A percentile compares a stretch with the other conserved stretches of the same genome.
Evolutionary conservation across 1,140 invertebrate species (phyloP).

Genomic region (Hypsibius dujardini): DNA sequence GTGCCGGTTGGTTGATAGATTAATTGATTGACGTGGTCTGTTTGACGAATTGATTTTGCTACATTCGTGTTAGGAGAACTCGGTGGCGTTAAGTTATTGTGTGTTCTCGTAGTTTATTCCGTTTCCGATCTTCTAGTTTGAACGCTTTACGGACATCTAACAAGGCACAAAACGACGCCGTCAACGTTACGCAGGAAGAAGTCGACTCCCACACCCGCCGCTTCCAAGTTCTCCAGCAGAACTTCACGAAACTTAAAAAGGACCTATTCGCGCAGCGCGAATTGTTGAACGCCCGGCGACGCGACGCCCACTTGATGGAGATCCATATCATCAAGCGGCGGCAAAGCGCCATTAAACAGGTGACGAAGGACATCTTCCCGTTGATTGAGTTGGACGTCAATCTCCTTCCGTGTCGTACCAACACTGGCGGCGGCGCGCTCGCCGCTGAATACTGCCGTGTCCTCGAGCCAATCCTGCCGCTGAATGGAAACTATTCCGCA

Average conservation of each 20-base stretch:
- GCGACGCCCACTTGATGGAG: not conserved
- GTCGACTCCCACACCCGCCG: not conserved
- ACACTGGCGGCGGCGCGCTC: not conserved
- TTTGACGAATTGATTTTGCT: too few relatives aligned
- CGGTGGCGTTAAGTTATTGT: too few relatives aligned
- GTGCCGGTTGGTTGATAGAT: too few relatives aligned
- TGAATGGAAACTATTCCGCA: not conserved
- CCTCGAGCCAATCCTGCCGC: not conserved
- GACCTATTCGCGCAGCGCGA: not conserved
- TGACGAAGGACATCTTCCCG: conserved; percentile 9
- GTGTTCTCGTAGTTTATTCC: too few relatives aligned
- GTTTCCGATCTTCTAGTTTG: too few relatives aligned
- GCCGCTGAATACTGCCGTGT: not conserved
- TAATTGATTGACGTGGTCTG: too few relatives aligned
- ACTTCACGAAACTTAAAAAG: conserved; percentile 1
- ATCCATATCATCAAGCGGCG: not conserved
- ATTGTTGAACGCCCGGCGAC: not conserved
- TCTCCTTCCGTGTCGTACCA: not conserved
- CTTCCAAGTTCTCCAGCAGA: conserved; percentile 6
- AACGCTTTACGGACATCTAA: not conserved
- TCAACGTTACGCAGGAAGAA: not conserved
- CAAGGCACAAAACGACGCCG: not conserved
- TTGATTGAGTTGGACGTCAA: not conserved
- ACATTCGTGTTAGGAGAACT: too few relatives aligned
- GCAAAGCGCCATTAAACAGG: not conserved